phyloP scores from a whole-genome alignment of 1,140 invertebrate genomes.

The Achatina immaculata region DNA sequence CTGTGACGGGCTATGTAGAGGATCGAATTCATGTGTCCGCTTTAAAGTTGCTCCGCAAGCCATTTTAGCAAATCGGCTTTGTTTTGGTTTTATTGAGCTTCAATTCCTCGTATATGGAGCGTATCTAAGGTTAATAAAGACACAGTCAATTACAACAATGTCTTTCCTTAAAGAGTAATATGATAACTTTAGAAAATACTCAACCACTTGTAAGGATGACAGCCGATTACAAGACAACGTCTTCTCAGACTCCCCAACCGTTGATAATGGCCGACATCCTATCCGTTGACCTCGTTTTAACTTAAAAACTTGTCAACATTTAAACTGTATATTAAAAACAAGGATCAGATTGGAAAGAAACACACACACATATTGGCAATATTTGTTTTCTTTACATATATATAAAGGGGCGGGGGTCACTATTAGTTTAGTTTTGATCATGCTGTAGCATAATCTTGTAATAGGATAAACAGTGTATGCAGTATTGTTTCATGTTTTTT shows the following conservation, averaged over 20 bases:
- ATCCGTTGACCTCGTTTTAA: constrained; percentile 23
- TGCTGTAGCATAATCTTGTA: too few species aligned
- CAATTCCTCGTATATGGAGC: background rate
- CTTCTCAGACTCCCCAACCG: background rate
- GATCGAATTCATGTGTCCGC: constrained; percentile 20
- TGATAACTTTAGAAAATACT: background rate
- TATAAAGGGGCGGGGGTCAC: too few species aligned
- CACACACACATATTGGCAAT: background rate
- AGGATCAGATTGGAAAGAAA: background rate
- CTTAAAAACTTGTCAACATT: constrained; percentile 19
- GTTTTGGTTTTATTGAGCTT: background rate
- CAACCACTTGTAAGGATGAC: background rate
- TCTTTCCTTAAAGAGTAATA: background rate
- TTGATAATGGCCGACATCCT: constrained; percentile 33
- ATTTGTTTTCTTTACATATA: too few species aligned
- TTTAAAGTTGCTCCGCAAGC: constrained; percentile 34
- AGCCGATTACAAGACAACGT: background rate
- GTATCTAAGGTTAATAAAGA: background rate
- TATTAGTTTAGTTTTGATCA: too few species aligned
- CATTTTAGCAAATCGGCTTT: constrained; percentile 21
- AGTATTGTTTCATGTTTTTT: too few species aligned
- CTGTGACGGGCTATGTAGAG: constrained; percentile 30
- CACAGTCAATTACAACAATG: background rate
- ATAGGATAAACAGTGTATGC: too few species aligned
- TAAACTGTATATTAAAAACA: background rate